Conservation (phyloP, 2,888 invertebrate species). For the Phymatocera aterrima region DNA sequence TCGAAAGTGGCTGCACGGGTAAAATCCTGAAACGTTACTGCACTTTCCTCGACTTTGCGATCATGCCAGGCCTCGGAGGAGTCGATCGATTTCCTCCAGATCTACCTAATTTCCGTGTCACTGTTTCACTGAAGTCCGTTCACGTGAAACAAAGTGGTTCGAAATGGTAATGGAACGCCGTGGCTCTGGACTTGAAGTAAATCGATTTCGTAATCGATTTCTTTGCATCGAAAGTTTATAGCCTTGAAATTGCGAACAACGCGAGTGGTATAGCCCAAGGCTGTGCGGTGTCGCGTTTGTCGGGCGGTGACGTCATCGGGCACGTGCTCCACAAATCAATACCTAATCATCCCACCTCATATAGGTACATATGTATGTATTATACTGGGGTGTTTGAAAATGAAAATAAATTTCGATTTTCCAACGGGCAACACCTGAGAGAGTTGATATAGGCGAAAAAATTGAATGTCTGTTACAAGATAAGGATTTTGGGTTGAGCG, state of each 20-base stretch:
- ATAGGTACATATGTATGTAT: neutral
- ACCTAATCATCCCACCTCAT: conserved; percentile 11
- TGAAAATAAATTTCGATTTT: no score
- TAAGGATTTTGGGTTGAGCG: no score
- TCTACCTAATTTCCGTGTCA: conserved; percentile 37
- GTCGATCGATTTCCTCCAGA: neutral
- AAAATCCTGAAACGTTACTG: no score
- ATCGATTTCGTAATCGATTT: conserved; percentile 36
- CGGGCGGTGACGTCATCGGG: neutral
- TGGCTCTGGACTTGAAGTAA: neutral
- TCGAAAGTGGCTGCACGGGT: no score
- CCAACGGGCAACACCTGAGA: no score
- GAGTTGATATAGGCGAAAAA: no score
- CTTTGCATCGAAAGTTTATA: conserved; percentile 38
- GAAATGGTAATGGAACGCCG: conserved; percentile 4
- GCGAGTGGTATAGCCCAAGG: conserved; percentile 22
- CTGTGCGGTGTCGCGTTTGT: neutral
- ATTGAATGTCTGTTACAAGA: no score
- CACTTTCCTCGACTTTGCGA: neutral
- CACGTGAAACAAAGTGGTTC: conserved; percentile 18
- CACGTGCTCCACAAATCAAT: conserved; percentile 19
- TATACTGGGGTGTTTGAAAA: neutral
- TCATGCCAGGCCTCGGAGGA: neutral
- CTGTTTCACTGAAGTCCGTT: conserved; percentile 15
- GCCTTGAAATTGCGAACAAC: conserved; percentile 35